A percentile compares a stretch with the other conserved stretches of the same genome.
phyloP scores from a whole-genome alignment of 2,888 invertebrate species.

The Pollenia angustigena region DNA sequence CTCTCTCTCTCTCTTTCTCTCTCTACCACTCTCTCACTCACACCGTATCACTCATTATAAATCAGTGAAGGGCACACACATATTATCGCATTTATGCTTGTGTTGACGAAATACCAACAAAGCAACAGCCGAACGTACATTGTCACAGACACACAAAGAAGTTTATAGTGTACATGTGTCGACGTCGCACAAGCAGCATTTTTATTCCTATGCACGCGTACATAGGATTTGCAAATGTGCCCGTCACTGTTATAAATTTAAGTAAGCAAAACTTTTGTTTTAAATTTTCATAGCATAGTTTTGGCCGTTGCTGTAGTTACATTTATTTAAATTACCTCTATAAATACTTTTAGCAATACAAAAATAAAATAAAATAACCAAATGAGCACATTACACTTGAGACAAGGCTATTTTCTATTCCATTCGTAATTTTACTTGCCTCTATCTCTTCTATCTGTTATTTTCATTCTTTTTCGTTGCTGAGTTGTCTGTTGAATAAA shows the following conservation, averaged over 20 bases:
- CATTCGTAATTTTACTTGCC: neutral
- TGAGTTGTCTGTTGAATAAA: conserved; percentile 26
- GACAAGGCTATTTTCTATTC: conserved; percentile 54
- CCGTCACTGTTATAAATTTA: too few species aligned
- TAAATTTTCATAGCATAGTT: conserved; percentile 11
- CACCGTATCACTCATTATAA: neutral
- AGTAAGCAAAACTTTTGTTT: neutral
- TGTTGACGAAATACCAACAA: too few species aligned
- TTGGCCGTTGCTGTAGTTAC: conserved; percentile 11
- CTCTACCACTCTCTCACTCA: neutral
- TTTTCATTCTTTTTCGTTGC: neutral
- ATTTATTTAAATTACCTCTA: conserved; percentile 51
- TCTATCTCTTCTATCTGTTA: neutral
- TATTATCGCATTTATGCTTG: too few species aligned
- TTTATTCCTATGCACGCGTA: too few species aligned
- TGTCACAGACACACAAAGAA: too few species aligned
- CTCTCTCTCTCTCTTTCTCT: neutral
- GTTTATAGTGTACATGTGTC: too few species aligned
- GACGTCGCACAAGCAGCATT: too few species aligned
- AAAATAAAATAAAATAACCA: neutral
- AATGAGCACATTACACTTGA: conserved; percentile 59
- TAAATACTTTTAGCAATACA: conserved; percentile 5
- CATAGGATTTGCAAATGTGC: too few species aligned
- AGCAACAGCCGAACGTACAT: too few species aligned
- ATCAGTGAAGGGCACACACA: too few species aligned